Evolutionary conservation across 2,888 invertebrate species (phyloP).

Genomic region (Macrosiphum euphorbiae): DNA sequence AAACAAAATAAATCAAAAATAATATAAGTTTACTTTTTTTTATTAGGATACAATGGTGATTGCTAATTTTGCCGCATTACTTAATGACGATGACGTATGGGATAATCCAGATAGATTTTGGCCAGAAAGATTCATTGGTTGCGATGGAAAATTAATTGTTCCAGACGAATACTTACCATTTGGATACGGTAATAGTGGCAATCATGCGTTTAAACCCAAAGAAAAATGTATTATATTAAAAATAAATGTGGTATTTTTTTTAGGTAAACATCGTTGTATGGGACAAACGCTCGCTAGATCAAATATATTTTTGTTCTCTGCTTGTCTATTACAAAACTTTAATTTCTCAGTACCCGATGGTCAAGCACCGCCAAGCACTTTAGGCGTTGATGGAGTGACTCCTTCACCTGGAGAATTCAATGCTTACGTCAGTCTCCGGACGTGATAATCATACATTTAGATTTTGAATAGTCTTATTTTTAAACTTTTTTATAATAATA

Average conservation of each 20-base stretch:
- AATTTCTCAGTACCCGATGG: slow-evolving; percentile 78
- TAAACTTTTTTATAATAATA: slow-evolving; percentile 6
- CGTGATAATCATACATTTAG: slow-evolving; percentile 19
- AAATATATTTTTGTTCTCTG: slow-evolving; percentile 83
- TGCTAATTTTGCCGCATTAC: slow-evolving; percentile 80
- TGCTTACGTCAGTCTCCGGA: slow-evolving; percentile 75
- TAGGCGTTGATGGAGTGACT: slow-evolving; percentile 83
- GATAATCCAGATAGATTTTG: slow-evolving; percentile 80
- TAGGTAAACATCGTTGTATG: slow-evolving; percentile 82
- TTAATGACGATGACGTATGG: slow-evolving; percentile 79
- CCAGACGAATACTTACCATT: slow-evolving; percentile 84
- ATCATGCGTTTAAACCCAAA: background rate
- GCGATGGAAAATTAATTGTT: slow-evolving; percentile 74
- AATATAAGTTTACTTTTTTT: background rate
- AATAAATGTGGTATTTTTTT: background rate
- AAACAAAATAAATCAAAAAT: background rate
- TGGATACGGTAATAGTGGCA: slow-evolving; percentile 74
- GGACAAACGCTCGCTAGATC: slow-evolving; percentile 84
- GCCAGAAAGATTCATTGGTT: slow-evolving; percentile 80
- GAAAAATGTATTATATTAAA: slow-evolving; percentile 30
- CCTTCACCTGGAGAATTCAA: slow-evolving; percentile 81
- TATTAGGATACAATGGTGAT: slow-evolving; percentile 84
- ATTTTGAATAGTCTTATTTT: slow-evolving; percentile 13
- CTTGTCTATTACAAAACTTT: slow-evolving; percentile 81
- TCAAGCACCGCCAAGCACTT: slow-evolving; percentile 76